Evolutionary conservation across 1,140 invertebrate genomes (phyloP).

Genomic region (Apis florea): DNA sequence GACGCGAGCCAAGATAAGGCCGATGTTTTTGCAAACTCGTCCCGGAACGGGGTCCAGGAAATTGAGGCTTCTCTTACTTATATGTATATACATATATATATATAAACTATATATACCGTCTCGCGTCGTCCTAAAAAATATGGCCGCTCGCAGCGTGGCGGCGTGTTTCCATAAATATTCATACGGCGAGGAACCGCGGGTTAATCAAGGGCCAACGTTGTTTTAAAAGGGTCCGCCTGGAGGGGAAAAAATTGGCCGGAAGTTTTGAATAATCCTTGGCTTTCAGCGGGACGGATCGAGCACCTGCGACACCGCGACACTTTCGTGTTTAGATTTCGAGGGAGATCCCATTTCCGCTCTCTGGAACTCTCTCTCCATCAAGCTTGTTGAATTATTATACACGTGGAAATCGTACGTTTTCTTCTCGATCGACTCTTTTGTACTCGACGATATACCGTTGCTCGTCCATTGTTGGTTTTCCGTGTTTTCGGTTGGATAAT

Average conservation of each 20-base stretch:
- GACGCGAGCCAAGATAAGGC: constrained; percentile 56
- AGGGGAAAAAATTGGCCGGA: constrained; percentile 29
- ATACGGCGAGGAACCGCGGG: constrained; percentile 44
- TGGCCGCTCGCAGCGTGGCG: not conserved
- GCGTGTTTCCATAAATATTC: constrained; percentile 55
- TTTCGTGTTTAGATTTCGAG: constrained; percentile 7
- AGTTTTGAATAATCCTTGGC: constrained; percentile 47
- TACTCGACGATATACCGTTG: constrained; percentile 4
- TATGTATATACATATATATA: not conserved
- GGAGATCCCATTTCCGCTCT: constrained; percentile 1
- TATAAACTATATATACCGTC: too few species aligned
- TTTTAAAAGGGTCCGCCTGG: constrained; percentile 42
- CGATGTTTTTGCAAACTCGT: constrained; percentile 40
- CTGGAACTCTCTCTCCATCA: not conserved
- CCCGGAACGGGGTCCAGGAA: constrained; percentile 40
- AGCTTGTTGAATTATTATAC: constrained; percentile 16
- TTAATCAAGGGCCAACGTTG: constrained; percentile 55
- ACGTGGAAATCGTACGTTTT: not conserved
- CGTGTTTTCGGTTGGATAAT: not conserved
- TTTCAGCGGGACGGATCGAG: constrained; percentile 11
- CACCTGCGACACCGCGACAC: constrained; percentile 12
- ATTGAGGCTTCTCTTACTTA: constrained; percentile 49
- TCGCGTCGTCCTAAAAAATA: constrained; percentile 28
- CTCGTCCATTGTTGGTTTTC: not conserved
- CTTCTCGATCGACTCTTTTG: constrained; percentile 9